Evolutionary conservation across 2,797 vertebrate species (phyloP).

Genomic region (Fistularia tabacaria): DNA sequence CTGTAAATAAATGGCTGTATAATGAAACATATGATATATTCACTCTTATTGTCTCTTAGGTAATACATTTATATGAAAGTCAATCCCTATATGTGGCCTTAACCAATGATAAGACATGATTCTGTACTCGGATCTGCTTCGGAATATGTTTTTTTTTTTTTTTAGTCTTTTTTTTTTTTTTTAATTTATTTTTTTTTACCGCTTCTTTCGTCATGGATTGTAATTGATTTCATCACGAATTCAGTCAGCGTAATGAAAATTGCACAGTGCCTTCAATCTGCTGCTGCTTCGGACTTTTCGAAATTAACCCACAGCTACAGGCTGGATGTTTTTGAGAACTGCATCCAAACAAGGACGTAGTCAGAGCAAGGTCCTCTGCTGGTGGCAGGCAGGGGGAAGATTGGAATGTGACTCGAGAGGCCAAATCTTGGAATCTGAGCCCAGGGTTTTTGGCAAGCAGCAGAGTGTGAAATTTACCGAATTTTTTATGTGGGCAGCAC

Average conservation of each 20-base stretch:
- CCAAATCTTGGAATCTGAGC: conserved; percentile 82
- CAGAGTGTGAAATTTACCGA: conserved; percentile 86
- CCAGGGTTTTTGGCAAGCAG: conserved; percentile 81
- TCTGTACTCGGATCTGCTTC: conserved; percentile 4
- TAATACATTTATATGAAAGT: too few species aligned
- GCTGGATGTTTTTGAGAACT: conserved; percentile 55
- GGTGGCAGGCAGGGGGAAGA: conserved; percentile 40
- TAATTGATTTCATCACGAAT: conserved; percentile 45
- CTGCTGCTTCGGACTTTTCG: conserved; percentile 76
- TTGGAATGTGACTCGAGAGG: conserved; percentile 73
- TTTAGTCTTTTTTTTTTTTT: neutral
- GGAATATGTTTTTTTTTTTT: conserved; percentile 6
- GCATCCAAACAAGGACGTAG: conserved; percentile 55
- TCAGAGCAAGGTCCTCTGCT: conserved; percentile 47
- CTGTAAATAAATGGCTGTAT: too few species aligned
- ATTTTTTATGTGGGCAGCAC: conserved; percentile 80
- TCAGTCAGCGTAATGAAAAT: conserved; percentile 42
- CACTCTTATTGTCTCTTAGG: too few species aligned
- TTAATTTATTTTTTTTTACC: conserved; percentile 1
- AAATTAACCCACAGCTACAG: conserved; percentile 80
- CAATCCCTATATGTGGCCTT: too few species aligned
- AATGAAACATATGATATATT: too few species aligned
- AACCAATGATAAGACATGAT: too few species aligned
- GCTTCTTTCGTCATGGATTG: conserved; percentile 27
- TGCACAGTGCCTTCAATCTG: conserved; percentile 65